These are phyloP conservation scores for Silurus glanis DNA, from an alignment of 2,113 vertebrate genomes.

Conservation along the genomic window DNA sequence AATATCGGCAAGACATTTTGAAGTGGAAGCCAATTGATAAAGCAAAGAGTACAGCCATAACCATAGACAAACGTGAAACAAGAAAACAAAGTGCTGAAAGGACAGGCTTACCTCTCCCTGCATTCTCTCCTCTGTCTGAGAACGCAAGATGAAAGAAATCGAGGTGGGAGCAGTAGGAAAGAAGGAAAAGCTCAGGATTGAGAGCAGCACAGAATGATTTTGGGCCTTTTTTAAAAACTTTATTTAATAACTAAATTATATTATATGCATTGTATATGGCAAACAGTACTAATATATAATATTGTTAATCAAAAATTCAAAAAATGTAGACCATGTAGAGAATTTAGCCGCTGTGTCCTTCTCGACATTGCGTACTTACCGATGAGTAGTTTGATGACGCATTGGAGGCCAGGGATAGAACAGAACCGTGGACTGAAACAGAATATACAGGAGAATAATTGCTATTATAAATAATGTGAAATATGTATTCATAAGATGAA, in stretches of 20 bases:
- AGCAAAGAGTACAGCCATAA: conserved; percentile 32
- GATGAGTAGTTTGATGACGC: conserved; percentile 95
- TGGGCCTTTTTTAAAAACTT: too few relatives aligned
- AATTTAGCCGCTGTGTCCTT: not conserved
- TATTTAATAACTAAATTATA: not conserved
- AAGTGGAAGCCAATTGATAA: not conserved
- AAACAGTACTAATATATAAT: not conserved
- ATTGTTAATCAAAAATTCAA: not conserved
- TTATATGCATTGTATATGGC: not conserved
- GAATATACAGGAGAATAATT: not conserved
- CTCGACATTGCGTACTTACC: conserved; percentile 75
- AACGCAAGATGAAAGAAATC: conserved; percentile 57
- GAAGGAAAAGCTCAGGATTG: conserved; percentile 21
- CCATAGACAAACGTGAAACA: conserved; percentile 16
- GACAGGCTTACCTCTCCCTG: conserved; percentile 90
- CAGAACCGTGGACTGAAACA: conserved; percentile 92
- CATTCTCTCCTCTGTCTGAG: conserved; percentile 97
- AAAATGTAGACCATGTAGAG: not conserved
- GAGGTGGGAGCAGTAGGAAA: conserved; percentile 38
- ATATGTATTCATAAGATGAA: not conserved
- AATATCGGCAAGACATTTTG: not conserved
- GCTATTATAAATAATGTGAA: not conserved
- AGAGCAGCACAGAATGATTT: conserved; percentile 3
- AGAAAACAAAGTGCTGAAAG: conserved; percentile 26
- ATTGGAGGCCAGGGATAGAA: conserved; percentile 94